phyloP scores from a whole-genome alignment of 2,113 vertebrate species.

The Leucosticte australis region DNA sequence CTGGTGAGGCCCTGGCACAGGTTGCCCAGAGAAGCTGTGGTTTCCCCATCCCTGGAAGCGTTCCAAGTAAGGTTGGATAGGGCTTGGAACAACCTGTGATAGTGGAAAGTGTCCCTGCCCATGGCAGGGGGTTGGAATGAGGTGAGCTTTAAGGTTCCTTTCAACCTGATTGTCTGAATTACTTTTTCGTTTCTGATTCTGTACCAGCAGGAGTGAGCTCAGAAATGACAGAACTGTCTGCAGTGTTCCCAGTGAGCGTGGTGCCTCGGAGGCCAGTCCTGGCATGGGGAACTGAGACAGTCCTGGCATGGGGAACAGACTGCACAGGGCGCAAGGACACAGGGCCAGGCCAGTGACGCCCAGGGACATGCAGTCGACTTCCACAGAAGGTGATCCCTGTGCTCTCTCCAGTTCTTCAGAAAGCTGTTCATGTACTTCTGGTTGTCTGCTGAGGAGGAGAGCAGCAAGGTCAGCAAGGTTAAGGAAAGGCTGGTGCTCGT shows the following conservation, averaged over 20 bases:
- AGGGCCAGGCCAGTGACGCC: background rate
- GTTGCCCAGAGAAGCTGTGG: background rate
- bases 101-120: background rate
- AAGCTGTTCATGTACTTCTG: background rate
- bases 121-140: too few relatives aligned
- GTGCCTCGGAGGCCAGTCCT: background rate
- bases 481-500: background rate
- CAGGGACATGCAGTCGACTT: fast-evolving
- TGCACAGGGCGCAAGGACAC: background rate
- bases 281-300: fast-evolving
- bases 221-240: background rate
- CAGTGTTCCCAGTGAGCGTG: background rate
- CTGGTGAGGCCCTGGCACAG: background rate
- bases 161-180: background rate
- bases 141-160: background rate
- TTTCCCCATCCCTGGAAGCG: background rate
- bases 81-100: fast-evolving
- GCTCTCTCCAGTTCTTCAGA: background rate
- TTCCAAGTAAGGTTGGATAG: background rate
- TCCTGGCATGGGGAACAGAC: fast-evolving
- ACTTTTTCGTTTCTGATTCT: fast-evolving
- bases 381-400: background rate
- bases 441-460: background rate
- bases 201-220: background rate
- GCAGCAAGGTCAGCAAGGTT: background rate